A percentile compares a stretch with the other conserved stretches of the same genome.
Conservation (phyloP, 2,113 vertebrate species). For the Ctenodactylus gundi region DNA sequence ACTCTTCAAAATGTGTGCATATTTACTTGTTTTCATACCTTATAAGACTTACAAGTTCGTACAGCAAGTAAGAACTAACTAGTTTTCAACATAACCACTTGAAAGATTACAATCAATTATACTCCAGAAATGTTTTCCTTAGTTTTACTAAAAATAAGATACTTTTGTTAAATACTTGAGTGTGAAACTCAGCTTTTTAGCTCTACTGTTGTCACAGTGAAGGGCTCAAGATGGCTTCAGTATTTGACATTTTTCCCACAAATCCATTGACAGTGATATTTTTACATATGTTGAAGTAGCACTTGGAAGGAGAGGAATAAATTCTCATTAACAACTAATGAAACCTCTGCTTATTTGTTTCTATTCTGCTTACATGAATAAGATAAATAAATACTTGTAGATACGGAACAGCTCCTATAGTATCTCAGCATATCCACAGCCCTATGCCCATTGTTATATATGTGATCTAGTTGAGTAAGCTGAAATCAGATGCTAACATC, state of each 20-base stretch:
- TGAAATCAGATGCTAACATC: not conserved
- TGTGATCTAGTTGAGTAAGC: not conserved
- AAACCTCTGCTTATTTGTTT: constrained; percentile 26
- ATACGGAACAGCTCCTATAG: not conserved
- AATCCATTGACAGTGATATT: constrained; percentile 11
- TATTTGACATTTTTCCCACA: constrained; percentile 8
- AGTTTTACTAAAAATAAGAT: constrained; percentile 38
- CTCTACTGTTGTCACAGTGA: not conserved
- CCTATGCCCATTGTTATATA: not conserved
- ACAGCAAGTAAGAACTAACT: not conserved
- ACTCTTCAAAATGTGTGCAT: not conserved
- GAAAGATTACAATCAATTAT: not conserved
- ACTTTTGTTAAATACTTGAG: not conserved
- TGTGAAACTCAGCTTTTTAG: not conserved
- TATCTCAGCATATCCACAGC: not conserved
- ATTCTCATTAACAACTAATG: constrained; percentile 52
- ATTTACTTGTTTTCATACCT: not conserved
- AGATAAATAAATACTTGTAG: not conserved
- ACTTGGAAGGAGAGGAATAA: constrained; percentile 10
- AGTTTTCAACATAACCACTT: not conserved
- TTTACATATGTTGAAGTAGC: not conserved
- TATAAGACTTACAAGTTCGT: not conserved
- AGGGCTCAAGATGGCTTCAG: not conserved
- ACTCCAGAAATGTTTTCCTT: not conserved
- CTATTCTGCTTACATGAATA: not conserved